Conservation (phyloP, 2,113 vertebrate species). For the Scomber scombrus region DNA sequence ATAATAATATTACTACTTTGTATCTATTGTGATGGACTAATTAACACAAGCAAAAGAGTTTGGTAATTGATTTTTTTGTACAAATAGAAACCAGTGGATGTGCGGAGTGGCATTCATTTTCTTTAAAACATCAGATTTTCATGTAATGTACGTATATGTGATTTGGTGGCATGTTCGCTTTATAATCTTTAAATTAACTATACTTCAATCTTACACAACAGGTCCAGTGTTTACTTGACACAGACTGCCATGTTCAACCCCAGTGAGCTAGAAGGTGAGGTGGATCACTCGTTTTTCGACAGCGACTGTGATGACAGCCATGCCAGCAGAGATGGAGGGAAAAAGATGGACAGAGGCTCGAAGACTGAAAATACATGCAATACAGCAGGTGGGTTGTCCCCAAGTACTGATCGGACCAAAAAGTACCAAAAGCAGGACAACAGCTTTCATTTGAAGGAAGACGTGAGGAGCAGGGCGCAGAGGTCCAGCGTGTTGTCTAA, state of each 20-base stretch:
- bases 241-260: conserved; percentile 85
- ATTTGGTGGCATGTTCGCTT: neutral
- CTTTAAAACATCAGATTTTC: no score
- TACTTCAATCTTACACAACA: neutral
- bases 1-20: no score
- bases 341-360: conserved; percentile 23
- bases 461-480: neutral
- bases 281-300: conserved; percentile 97
- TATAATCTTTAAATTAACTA: neutral
- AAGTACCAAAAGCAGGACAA: conserved; percentile 12
- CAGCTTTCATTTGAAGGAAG: neutral
- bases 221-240: neutral
- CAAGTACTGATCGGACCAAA: neutral
- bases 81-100: no score
- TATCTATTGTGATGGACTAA: no score
- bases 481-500: neutral
- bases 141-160: no score
- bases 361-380: conserved; percentile 25
- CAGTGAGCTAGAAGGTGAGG: conserved; percentile 88
- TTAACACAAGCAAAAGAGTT: no score
- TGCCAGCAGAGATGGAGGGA: conserved; percentile 50
- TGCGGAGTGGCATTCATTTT: no score
- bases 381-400: neutral
- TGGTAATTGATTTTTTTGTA: no score
- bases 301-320: conserved; percentile 88